Conservation (phyloP, 2,888 invertebrate genomes). For the Rhogogaster chlorosoma region DNA sequence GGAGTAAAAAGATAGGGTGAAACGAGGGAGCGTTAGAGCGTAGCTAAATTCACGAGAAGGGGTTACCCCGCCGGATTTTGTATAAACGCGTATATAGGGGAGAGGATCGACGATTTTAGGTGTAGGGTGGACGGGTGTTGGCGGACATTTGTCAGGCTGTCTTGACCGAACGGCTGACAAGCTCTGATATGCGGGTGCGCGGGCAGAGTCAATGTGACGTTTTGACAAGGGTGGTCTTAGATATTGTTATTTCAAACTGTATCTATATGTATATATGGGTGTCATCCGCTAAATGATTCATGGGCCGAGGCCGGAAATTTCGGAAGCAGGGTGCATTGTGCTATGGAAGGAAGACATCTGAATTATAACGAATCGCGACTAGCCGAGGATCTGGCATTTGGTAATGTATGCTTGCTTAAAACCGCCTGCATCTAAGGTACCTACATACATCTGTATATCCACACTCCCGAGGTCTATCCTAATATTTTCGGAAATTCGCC, state of each 20-base stretch:
- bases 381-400: not conserved
- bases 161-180: constrained; percentile 58
- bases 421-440: not conserved
- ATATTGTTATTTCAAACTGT: constrained; percentile 65
- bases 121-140: constrained; percentile 57
- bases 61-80: constrained; percentile 58
- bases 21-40: constrained; percentile 56
- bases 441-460: not conserved
- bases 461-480: not conserved
- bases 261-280: constrained; percentile 56
- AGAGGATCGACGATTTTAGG: constrained; percentile 32
- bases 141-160: constrained; percentile 68
- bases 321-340: constrained; percentile 42
- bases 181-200: constrained; percentile 64
- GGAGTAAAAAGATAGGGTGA: not conserved
- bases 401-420: not conserved
- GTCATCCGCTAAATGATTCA: constrained; percentile 53
- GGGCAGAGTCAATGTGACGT: constrained; percentile 65
- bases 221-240: constrained; percentile 66
- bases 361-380: constrained; percentile 2
- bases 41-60: constrained; percentile 66
- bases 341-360: not conserved
- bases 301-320: constrained; percentile 43
- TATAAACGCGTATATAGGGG: not conserved
- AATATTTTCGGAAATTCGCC: constrained; percentile 36